These are phyloP conservation scores for Spodoptera picta DNA, from an alignment of 2,888 invertebrate genomes.

Conservation along the genomic window DNA sequence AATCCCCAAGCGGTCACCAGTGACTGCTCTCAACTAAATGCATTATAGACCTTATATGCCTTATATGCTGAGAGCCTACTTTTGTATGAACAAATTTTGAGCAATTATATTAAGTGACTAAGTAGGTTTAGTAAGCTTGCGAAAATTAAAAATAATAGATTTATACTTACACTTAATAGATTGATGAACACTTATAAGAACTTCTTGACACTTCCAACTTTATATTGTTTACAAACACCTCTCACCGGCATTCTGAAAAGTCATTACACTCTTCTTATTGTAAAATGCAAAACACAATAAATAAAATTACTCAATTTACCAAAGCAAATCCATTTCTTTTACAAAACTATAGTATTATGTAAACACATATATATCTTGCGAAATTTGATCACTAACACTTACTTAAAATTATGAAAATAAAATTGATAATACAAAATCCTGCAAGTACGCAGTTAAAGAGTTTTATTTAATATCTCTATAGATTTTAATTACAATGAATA, in stretches of 20 bases:
- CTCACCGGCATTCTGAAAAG: slow-evolving; percentile 32
- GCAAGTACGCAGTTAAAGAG: slow-evolving; percentile 2
- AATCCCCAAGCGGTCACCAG: too few relatives aligned
- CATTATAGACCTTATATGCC: too few relatives aligned
- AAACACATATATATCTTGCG: slow-evolving; percentile 63
- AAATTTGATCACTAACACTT: slow-evolving; percentile 55
- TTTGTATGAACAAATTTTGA: too few relatives aligned
- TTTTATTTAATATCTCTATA: slow-evolving; percentile 7
- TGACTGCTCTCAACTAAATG: too few relatives aligned
- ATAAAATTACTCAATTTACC: neutral
- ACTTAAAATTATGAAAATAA: slow-evolving; percentile 4
- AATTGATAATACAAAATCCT: slow-evolving; percentile 6
- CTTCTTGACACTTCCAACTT: slow-evolving; percentile 29
- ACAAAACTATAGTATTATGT: slow-evolving; percentile 68
- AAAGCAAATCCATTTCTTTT: slow-evolving; percentile 20
- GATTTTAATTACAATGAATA: slow-evolving; percentile 24
- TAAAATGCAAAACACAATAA: slow-evolving; percentile 4
- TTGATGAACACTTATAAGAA: slow-evolving; percentile 8
- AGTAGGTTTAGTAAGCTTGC: too few relatives aligned
- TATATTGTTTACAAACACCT: slow-evolving; percentile 38
- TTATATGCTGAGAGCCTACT: too few relatives aligned
- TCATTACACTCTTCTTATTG: slow-evolving; percentile 19
- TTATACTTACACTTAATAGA: slow-evolving; percentile 14
- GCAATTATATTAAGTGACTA: too few relatives aligned
- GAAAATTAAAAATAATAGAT: neutral